Evolutionary conservation across 2,888 invertebrate genomes (phyloP).

Genomic region (Pollenia amentaria): DNA sequence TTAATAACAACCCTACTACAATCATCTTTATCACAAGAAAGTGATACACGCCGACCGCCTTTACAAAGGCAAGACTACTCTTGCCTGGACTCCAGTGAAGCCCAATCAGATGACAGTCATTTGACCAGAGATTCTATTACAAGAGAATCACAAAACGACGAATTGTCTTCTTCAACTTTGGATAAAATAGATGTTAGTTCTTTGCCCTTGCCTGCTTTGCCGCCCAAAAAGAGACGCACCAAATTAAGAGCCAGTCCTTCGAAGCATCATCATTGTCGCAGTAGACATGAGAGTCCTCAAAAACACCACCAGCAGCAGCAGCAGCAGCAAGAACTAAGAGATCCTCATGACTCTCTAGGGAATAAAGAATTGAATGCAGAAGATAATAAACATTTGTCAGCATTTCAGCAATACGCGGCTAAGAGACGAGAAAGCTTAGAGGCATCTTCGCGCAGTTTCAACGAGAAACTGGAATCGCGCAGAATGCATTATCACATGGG

Average conservation of each 20-base stretch:
- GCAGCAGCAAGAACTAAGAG: conserved; percentile 55
- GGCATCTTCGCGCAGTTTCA: conserved; percentile 82
- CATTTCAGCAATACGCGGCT: conserved; percentile 82
- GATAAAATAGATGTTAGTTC: conserved; percentile 84
- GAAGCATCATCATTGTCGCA: conserved; percentile 75
- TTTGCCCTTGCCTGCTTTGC: conserved; percentile 83
- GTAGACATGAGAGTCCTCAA: conserved; percentile 64
- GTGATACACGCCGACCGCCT: conserved; percentile 73
- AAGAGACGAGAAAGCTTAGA: conserved; percentile 83
- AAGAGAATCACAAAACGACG: conserved; percentile 83
- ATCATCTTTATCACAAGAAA: conserved; percentile 61
- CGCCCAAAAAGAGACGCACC: conserved; percentile 82
- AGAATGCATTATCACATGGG: conserved; percentile 84
- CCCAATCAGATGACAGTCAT: conserved; percentile 83
- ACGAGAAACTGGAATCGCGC: conserved; percentile 83
- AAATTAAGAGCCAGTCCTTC: conserved; percentile 80
- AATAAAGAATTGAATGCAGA: conserved; percentile 42
- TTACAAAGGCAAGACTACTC: conserved; percentile 80
- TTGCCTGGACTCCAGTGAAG: conserved; percentile 82
- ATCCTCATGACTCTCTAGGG: conserved; percentile 54
- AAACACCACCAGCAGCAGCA: conserved; percentile 68
- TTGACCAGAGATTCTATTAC: conserved; percentile 82
- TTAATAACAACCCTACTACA: conserved; percentile 64
- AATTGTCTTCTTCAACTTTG: conserved; percentile 81
- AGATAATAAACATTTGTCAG: conserved; percentile 75